Evolutionary conservation across 2,888 invertebrate species (phyloP), one percentile per base, ranked within the genome.

Genomic region (Temnothorax ravouxi): DNA sequence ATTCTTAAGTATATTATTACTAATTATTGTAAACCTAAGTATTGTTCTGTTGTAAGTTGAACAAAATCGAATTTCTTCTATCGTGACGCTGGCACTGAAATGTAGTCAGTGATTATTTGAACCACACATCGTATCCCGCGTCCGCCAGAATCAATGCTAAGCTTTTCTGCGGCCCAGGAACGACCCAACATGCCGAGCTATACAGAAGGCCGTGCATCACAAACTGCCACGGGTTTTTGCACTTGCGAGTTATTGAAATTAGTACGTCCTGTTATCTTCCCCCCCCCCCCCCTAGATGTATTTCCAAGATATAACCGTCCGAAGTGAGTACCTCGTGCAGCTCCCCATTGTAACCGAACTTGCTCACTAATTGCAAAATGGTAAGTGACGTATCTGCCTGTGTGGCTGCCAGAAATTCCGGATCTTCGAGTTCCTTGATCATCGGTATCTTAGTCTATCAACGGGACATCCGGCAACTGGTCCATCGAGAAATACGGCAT

Each of bases 251-350:
- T 4, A 75, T 86, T 86, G 34, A 80, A 81, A 44, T 56, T 54
- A 6, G 95, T 95, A 9, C 66, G 74, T 0, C 96, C 96, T 0
- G 96, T 96, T 64, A 98, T 97, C 64, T 25, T 1, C 1, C 25
- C 25, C 25, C 25, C 25, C 25, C 25, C 25, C 25, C 25, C 25
- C 25, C 25, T 25, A 98, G 96, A 92, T 98, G 97, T 91, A 98
- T 89, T 84, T 96, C 95, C 86, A 98, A 95, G n/a, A 97, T 96
- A 92, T 98, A 98, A 1, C 97, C 97, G 95, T 98, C 98, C 3
- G 95, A 93, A 0, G 98, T 98, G 4, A 94, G 95, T 0, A 97
- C 96, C 2, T 93, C 93, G 92, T 97, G 96, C 15, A 95, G 95
- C 94, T 97, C 97, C 0, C 96, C 93, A 0, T 96, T 96, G 92